Evolutionary conservation across 2,113 vertebrate genomes (phyloP).

Genomic region (Saguinus midas): DNA sequence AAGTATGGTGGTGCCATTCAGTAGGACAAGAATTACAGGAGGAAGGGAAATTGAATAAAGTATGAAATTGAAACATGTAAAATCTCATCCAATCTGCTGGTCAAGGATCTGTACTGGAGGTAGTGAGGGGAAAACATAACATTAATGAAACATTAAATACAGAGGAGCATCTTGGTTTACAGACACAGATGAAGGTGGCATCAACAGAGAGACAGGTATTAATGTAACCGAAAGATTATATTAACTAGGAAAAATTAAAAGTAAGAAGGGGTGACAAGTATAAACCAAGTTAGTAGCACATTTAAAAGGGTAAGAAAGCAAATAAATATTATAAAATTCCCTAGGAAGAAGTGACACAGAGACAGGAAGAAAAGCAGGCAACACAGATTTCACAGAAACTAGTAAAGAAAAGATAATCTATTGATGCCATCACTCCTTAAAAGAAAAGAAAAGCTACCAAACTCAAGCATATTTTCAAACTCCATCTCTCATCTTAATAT

Average conservation of each 20-base stretch:
- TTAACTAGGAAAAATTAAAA: not conserved
- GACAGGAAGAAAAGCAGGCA: not conserved
- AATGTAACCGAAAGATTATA: not conserved
- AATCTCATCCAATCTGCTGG: not conserved
- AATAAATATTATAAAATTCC: not conserved
- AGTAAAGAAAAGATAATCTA: not conserved
- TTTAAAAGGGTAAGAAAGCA: not conserved
- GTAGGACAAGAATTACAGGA: not conserved
- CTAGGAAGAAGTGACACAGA: not conserved
- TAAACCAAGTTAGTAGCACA: not conserved
- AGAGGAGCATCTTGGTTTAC: not conserved
- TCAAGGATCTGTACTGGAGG: not conserved
- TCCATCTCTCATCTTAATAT: not conserved
- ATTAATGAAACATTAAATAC: not conserved
- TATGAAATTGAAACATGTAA: not conserved
- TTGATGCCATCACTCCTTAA: not conserved
- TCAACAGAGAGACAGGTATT: not conserved
- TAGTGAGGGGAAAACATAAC: not conserved
- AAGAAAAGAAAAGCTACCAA: not conserved
- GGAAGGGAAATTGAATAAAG: not conserved
- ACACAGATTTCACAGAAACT: not conserved
- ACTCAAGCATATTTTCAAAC: not conserved
- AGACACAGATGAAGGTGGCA: not conserved
- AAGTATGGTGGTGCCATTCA: not conserved
- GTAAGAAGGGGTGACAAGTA: not conserved